These are phyloP conservation scores for Drosophila rufa DNA, from an alignment of 1,140 invertebrate species.

Conservation along the genomic window DNA sequence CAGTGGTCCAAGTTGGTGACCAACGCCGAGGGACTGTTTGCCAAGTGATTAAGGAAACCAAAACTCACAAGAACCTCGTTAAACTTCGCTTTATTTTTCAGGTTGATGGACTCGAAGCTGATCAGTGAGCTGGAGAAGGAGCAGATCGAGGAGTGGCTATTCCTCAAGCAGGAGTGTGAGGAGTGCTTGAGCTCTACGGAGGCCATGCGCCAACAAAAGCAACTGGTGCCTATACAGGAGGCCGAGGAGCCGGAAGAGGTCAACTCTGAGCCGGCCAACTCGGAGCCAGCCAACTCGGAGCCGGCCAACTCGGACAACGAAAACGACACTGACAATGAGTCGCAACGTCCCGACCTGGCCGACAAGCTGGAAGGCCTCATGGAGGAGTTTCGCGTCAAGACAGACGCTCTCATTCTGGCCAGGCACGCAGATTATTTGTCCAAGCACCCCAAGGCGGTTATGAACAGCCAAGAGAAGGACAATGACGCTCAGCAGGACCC, in stretches of 20 bases:
- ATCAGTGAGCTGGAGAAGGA: constrained; percentile 88
- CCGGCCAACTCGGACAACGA: constrained; percentile 87
- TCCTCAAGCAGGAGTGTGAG: constrained; percentile 93
- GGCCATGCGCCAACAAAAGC: constrained; percentile 85
- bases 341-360: constrained; percentile 88
- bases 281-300: constrained; percentile 86
- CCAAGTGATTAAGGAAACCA: constrained; percentile 85
- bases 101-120: constrained; percentile 86
- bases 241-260: constrained; percentile 86
- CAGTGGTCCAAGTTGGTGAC: constrained; percentile 93
- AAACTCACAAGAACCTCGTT: no score
- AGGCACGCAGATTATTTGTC: constrained; percentile 87
- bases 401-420: constrained; percentile 88
- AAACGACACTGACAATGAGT: constrained; percentile 87
- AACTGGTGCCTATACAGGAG: constrained; percentile 88
- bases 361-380: constrained; percentile 90
- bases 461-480: constrained; percentile 74
- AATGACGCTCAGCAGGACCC: constrained; percentile 43
- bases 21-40: constrained; percentile 93
- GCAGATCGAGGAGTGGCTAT: constrained; percentile 94
- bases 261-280: constrained; percentile 85
- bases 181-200: constrained; percentile 90
- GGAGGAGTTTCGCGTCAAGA: constrained; percentile 89
- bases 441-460: constrained; percentile 78
- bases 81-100: neutral